These are phyloP conservation scores for Manis crassicaudata DNA, from an alignment of 2,797 vertebrate species.

Conservation along the genomic window DNA sequence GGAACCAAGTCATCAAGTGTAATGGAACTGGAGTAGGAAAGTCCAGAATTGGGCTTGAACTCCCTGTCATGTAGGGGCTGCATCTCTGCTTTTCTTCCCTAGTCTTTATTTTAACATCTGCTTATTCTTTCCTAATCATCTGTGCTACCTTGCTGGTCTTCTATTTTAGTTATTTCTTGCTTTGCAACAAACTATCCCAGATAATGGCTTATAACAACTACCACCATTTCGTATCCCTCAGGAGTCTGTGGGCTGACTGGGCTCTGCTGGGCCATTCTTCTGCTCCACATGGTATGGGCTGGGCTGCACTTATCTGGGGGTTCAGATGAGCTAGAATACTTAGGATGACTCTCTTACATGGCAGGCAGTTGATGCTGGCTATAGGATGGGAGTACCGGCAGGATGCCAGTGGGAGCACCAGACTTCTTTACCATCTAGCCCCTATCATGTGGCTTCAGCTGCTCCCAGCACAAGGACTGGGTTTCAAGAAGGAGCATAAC, in stretches of 20 bases:
- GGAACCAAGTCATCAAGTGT: background rate
- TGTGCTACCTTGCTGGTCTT: background rate
- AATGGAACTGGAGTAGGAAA: background rate
- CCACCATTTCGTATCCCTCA: background rate
- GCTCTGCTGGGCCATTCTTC: background rate
- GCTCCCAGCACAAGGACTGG: background rate
- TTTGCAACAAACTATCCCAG: background rate
- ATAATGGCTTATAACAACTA: background rate
- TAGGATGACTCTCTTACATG: background rate
- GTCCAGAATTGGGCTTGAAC: background rate
- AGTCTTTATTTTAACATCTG: background rate
- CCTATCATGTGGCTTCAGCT: background rate
- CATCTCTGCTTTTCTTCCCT: background rate
- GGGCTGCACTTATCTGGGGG: background rate
- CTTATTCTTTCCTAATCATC: background rate
- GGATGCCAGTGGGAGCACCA: background rate
- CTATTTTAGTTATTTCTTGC: constrained; percentile 5
- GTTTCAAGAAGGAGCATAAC: background rate
- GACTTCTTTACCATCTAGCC: background rate
- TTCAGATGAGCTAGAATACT: background rate
- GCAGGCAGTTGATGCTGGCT: background rate
- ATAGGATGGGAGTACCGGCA: background rate
- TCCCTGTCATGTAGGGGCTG: accelerated
- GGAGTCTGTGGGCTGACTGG: background rate
- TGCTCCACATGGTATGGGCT: background rate